A percentile compares a stretch with the other conserved stretches of the same genome.
Conservation (phyloP, 1,140 invertebrate species). For the Trichonephila clavata region DNA sequence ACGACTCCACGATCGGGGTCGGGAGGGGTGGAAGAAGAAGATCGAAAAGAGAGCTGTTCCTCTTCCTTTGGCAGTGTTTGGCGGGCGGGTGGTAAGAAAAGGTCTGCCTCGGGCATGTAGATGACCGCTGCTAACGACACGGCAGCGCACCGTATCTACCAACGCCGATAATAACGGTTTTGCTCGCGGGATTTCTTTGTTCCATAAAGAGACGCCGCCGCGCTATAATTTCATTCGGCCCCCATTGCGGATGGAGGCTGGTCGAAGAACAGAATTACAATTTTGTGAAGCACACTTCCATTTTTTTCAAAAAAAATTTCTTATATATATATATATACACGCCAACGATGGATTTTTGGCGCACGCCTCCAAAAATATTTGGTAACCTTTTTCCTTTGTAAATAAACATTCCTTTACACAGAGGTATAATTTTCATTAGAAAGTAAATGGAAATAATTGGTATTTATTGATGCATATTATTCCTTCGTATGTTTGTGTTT, state of each 20-base stretch:
- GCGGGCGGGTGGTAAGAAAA: conserved; percentile 41
- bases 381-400: background rate
- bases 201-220: conserved; percentile 12
- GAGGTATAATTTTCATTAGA: background rate
- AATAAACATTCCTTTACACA: background rate
- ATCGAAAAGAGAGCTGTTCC: conserved; percentile 66
- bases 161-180: conserved; percentile 55
- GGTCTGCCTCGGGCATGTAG: conserved; percentile 41
- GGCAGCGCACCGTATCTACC: conserved; percentile 24
- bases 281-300: background rate
- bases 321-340: too few relatives aligned
- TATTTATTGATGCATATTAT: conserved; percentile 1
- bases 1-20: background rate
- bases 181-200: conserved; percentile 61
- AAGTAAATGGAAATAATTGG: background rate
- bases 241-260: background rate
- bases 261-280: conserved; percentile 35
- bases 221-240: conserved; percentile 42
- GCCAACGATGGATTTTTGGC: background rate
- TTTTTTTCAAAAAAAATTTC: background rate
- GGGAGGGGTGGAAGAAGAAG: conserved; percentile 12
- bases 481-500: background rate
- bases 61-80: conserved; percentile 31
- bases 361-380: conserved; percentile 5
- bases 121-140: conserved; percentile 47